Evolutionary conservation across 2,113 vertebrate genomes (phyloP), one percentile per base, ranked within the genome.

Genomic region (Phyllostomus hastatus): DNA sequence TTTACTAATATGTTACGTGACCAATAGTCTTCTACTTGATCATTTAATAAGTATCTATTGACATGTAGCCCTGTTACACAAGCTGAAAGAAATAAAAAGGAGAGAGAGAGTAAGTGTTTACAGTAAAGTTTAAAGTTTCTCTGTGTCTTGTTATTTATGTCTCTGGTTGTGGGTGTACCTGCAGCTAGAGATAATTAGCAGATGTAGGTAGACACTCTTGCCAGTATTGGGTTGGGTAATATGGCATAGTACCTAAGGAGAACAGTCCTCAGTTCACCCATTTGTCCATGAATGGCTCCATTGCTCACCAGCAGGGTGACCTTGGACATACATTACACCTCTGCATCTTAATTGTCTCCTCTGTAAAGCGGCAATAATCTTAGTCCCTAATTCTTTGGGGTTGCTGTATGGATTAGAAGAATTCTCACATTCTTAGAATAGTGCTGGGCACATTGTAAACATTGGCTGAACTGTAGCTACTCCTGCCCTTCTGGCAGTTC

Each of bases 131-230:
- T 35, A 35, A n/a, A n/a, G n/a, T 78, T 15, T 26, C 19, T 72
- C 31, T 4, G 4, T 14, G 1, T 28, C 20, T 31, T 46, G 8
- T 69, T 14, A 6, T 12, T 4, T 57, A 0, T 28, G 33, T 35
- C 33, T 61, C 67, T 11, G 72, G 59, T 1, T 35, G 10, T 7
- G 19, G 79, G 2, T 35, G 4, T 4, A 4, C 6, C 41, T 8
- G 17, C n/a, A 35, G 31, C 28, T 33, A 14, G 28, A 10, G 10
- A 17, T 2, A 10, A 8, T 7, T 3, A 0, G 9, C 1, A 10
- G 35, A 3, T 4, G 2, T 4, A 9, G 46, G 4, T 5, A 11
- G 46, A 10, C 33, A 10, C 41, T 10, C 3, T 50, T 14, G 0
- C 26, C 1, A 11, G 54, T 7, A 1, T 0, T 5, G 9, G 31